Percentiles rank a stretch among this genome's conserved stretches.
Conservation (phyloP, 1,140 invertebrate species). For the Rhagoletis pomonella region DNA sequence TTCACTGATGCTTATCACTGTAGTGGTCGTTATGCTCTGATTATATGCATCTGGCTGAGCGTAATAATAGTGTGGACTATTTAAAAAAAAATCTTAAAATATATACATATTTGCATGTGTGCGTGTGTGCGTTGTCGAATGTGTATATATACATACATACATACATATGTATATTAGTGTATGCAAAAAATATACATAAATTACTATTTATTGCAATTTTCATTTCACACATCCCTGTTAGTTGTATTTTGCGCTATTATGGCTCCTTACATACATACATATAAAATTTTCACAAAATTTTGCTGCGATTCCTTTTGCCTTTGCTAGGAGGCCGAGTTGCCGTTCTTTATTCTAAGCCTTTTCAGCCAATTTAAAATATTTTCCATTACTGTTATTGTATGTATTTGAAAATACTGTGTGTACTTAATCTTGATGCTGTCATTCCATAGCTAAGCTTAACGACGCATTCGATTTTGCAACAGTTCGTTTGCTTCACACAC, state of each 20-base stretch:
- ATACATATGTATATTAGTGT: neutral
- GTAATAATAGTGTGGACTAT: neutral
- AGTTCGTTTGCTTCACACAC: neutral
- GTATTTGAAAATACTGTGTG: neutral
- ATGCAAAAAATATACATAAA: neutral
- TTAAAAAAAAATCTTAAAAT: too few species aligned
- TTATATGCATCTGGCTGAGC: neutral
- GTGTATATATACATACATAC: neutral
- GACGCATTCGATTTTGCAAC: neutral
- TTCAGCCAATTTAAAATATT: too few species aligned
- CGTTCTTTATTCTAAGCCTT: too few species aligned
- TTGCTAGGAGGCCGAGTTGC: too few species aligned
- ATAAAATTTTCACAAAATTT: neutral
- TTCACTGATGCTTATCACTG: slow-evolving; percentile 25
- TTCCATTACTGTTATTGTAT: neutral
- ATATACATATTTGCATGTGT: too few species aligned
- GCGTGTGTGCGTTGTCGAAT: too few species aligned
- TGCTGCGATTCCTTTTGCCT: neutral
- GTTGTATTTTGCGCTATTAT: too few species aligned
- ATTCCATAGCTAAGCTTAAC: slow-evolving; percentile 22
- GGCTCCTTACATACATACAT: neutral
- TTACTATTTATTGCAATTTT: neutral
- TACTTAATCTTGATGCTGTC: slow-evolving; percentile 10
- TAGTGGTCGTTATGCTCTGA: neutral
- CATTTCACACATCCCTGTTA: neutral